Conservation (phyloP, 2,888 invertebrate species). For the Girardia tigrina region DNA sequence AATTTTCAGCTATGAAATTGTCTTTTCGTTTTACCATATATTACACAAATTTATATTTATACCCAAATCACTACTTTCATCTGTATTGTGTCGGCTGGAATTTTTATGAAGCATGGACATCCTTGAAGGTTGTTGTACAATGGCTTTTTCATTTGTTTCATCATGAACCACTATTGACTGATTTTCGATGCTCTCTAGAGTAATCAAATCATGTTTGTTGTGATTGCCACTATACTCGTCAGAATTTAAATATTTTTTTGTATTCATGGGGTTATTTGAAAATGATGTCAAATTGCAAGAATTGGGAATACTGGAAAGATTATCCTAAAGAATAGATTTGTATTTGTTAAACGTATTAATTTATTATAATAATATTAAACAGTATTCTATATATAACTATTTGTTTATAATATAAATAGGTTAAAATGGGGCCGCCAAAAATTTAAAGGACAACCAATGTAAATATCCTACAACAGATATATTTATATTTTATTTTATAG, state of each 20-base stretch:
- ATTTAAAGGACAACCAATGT: neutral
- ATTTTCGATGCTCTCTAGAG: neutral
- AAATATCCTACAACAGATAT: conserved; percentile 9
- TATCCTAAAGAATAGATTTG: no score
- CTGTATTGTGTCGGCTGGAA: neutral
- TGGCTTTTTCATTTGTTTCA: neutral
- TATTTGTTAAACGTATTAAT: no score
- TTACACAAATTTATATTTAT: neutral
- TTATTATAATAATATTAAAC: no score
- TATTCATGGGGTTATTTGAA: neutral
- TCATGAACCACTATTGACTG: neutral
- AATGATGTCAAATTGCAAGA: neutral
- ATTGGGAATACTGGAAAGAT: neutral
- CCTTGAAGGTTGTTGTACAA: neutral
- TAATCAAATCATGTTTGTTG: conserved; percentile 4
- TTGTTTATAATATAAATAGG: neutral
- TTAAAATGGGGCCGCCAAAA: neutral
- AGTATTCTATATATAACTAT: neutral
- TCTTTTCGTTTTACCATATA: neutral
- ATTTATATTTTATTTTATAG: conserved; percentile 1
- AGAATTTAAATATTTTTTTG: neutral
- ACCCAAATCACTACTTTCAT: conserved; percentile 11
- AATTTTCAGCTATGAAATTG: neutral
- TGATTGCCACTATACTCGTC: neutral
- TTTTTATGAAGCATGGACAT: neutral